These are phyloP conservation scores for Hymenochirus boettgeri DNA, from an alignment of 2,113 vertebrate species.

Conservation along the genomic window DNA sequence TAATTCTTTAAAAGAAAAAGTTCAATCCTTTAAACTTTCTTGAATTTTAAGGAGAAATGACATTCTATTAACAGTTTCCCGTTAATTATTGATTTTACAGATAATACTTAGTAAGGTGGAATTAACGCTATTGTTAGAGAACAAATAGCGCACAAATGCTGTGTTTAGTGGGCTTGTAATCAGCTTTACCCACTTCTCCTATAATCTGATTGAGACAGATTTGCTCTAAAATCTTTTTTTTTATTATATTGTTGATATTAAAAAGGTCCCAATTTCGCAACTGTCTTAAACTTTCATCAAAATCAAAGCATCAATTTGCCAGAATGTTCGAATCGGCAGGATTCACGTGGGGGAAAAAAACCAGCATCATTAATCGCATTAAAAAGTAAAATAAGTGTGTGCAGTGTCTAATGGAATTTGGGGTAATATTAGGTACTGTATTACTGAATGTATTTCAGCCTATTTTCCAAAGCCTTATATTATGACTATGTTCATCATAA, in stretches of 20 bases:
- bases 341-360: too few relatives aligned
- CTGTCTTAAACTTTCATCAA: conserved; percentile 63
- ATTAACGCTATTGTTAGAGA: conserved; percentile 69
- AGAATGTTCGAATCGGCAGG: conserved; percentile 29
- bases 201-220: conserved; percentile 83
- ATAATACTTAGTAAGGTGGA: conserved; percentile 67
- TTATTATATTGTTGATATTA: conserved; percentile 74
- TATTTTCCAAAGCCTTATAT: conserved; percentile 62
- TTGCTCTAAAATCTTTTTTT: conserved; percentile 68
- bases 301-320: conserved; percentile 54
- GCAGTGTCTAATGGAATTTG: conserved; percentile 25
- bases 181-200: conserved; percentile 78
- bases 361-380: conserved; percentile 29
- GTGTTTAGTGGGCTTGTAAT: conserved; percentile 74
- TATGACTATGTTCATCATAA: conserved; percentile 66
- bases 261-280: conserved; percentile 69
- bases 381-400: neutral
- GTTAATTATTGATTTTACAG: conserved; percentile 67
- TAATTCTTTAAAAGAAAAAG: too few relatives aligned
- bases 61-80: conserved; percentile 50
- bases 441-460: conserved; percentile 53
- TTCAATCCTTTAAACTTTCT: too few relatives aligned
- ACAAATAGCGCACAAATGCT: conserved; percentile 66
- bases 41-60: too few relatives aligned
- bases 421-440: conserved; percentile 45